Base-by-base conservation (phyloP, 92 coral and sea anemone genomes). In the Siderastrea siderea region DNA sequence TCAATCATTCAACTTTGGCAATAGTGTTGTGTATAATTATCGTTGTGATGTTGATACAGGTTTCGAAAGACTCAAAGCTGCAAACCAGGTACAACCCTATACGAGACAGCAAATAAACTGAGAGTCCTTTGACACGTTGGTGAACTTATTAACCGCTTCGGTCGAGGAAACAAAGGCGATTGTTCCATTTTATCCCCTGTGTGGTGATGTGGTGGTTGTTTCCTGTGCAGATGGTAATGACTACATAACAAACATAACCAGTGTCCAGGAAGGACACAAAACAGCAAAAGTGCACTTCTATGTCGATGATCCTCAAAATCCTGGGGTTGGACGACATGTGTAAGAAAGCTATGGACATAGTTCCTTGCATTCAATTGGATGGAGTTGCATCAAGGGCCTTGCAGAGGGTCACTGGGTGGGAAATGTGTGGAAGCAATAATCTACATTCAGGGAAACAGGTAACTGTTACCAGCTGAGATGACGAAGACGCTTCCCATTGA, bases 351-450 rank as follows among this genome's bases (percentile, higher is more conserved):
- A 48, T 67, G 86, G 86, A 67, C 86, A 47, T 59, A 49, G 74
- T 61, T 81, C 86, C 45, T 81, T 81, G 58, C 86, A 81, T 43
- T 16, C 43, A 81, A 77, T 67, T 16, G 73, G 64, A 15, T 81
- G 86, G 86, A 61, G 49, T 63, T 81, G 86, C 17, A 81, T 81
- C 15, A n/a, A 44, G 38, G 86, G 77, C 14, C 26, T 81, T 44
- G 86, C 86, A 47, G 86, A 81, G 47, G 74, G 77, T 45, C 76
- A 48, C 48, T 81, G 86, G 86, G 63, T 68, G 15, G 86, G 86
- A 38, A 81, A 81, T 61, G 86, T 48, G 11, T 81, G 86, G 86
- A 81, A 81, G 5, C 59, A 61, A 16, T 55, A 59, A 54, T 26
- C 38, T 26, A 26, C 38, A 26, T 26, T 26, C 38, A 26, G 38